Evolutionary conservation across 2,888 invertebrate genomes (phyloP).

Genomic region (Drosophila infuscata): DNA sequence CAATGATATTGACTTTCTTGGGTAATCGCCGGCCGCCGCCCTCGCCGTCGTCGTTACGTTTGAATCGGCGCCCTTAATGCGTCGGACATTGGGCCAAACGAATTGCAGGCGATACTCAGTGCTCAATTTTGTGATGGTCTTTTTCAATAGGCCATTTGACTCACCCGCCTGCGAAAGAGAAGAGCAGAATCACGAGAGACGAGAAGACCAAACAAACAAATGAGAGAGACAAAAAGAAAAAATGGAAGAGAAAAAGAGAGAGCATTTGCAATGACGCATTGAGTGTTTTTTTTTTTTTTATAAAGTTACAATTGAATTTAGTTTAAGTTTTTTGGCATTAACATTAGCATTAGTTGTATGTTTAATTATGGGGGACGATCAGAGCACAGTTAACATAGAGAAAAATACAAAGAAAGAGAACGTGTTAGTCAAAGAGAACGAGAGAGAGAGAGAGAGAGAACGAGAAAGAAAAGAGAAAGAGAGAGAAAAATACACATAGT

Average conservation of each 20-base stretch:
- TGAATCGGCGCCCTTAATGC: slow-evolving; percentile 85
- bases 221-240: slow-evolving; percentile 13
- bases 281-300: slow-evolving; percentile 32
- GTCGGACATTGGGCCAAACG: slow-evolving; percentile 91
- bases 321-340: slow-evolving; percentile 8
- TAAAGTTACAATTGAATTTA: slow-evolving; percentile 38
- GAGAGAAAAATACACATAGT: slow-evolving; percentile 78
- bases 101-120: slow-evolving; percentile 96
- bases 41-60: slow-evolving; percentile 85
- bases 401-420: slow-evolving; percentile 40
- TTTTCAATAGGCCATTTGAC: slow-evolving; percentile 89
- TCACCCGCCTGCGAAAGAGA: slow-evolving; percentile 86
- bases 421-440: slow-evolving; percentile 51
- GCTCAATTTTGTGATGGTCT: slow-evolving; percentile 90
- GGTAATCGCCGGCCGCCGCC: slow-evolving; percentile 85
- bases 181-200: slow-evolving; percentile 74
- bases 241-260: slow-evolving; percentile 42
- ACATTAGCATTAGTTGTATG: slow-evolving; percentile 39
- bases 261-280: slow-evolving; percentile 63
- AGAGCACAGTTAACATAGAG: slow-evolving; percentile 55
- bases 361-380: slow-evolving; percentile 44
- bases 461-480: slow-evolving; percentile 44
- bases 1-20: slow-evolving; percentile 94
- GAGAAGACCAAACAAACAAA: slow-evolving; percentile 55
- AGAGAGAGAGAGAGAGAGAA: slow-evolving; percentile 37